These are phyloP conservation scores for Lepisosteus oculatus DNA, from an alignment of 2,113 vertebrate genomes.

Conservation along the genomic window DNA sequence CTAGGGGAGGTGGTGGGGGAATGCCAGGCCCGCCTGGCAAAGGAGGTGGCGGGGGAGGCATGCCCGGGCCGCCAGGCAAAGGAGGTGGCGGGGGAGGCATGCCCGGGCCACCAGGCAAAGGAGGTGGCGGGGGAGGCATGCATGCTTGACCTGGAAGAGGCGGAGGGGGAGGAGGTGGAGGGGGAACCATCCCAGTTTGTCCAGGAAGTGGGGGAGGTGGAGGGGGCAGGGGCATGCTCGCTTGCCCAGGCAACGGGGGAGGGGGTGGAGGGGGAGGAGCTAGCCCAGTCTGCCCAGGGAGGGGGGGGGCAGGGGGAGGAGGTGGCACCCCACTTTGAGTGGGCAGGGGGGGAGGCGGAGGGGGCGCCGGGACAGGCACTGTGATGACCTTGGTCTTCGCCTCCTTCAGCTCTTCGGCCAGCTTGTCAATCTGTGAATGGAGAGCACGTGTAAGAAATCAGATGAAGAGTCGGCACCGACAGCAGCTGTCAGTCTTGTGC, in stretches of 20 bases:
- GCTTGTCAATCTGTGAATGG: constrained; percentile 61
- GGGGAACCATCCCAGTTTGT: neutral
- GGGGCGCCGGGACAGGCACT: constrained; percentile 51
- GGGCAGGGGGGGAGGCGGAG: constrained; percentile 36
- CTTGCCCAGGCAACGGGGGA: neutral
- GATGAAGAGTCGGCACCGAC: too few species aligned
- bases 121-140: constrained; percentile 5
- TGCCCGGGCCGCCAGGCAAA: constrained; percentile 32
- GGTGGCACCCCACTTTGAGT: neutral
- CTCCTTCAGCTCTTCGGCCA: constrained; percentile 77
- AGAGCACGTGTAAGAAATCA: neutral
- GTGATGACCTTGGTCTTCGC: constrained; percentile 66
- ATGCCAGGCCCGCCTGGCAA: constrained; percentile 31
- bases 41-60: constrained; percentile 34
- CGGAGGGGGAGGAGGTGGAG: neutral
- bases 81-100: constrained; percentile 25
- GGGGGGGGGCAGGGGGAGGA: constrained; percentile 43
- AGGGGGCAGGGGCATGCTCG: neutral
- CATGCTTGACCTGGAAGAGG: constrained; percentile 16
- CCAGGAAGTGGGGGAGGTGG: constrained; percentile 15
- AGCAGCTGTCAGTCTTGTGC: too few species aligned
- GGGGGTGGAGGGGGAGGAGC: constrained; percentile 22
- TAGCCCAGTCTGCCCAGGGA: constrained; percentile 36
- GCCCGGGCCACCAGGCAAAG: neutral
- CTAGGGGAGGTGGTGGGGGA: neutral